Evolutionary conservation across 2,797 vertebrate species (phyloP).

Genomic region (Cuculus canorus): DNA sequence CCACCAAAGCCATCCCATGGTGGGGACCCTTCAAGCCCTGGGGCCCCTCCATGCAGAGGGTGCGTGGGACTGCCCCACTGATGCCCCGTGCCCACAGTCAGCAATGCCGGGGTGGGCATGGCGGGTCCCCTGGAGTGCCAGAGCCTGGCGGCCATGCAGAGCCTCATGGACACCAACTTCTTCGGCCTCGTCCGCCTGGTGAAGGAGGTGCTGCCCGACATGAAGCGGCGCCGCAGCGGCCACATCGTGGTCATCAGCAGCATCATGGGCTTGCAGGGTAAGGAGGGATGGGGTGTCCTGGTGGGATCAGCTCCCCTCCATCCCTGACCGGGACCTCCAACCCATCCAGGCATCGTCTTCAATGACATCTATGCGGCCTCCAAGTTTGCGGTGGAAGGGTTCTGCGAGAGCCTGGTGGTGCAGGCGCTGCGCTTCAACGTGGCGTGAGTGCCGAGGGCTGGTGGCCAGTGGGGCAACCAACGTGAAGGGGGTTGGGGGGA

Average conservation of each 20-base stretch:
- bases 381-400: conserved; percentile 87
- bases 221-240: conserved; percentile 81
- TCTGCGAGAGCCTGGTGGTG: conserved; percentile 85
- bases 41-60: rapidly evolving
- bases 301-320: background rate
- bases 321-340: background rate
- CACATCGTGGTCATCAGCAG: conserved; percentile 85
- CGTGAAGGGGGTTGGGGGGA: background rate
- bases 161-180: conserved; percentile 84
- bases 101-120: conserved; percentile 86
- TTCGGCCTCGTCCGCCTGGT: conserved; percentile 83
- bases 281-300: background rate
- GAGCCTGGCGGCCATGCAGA: conserved; percentile 82
- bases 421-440: conserved; percentile 83
- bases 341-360: conserved; percentile 79
- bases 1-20: rapidly evolving
- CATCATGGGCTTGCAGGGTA: conserved; percentile 84
- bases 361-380: conserved; percentile 84
- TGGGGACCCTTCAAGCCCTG: background rate
- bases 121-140: conserved; percentile 83
- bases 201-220: conserved; percentile 86
- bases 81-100: conserved; percentile 64
- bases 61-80: rapidly evolving
- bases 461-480: rapidly evolving
- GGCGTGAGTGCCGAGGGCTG: conserved; percentile 75